Conservation (phyloP, 1,140 invertebrate genomes). For the Caenorhabditis brenneri region DNA sequence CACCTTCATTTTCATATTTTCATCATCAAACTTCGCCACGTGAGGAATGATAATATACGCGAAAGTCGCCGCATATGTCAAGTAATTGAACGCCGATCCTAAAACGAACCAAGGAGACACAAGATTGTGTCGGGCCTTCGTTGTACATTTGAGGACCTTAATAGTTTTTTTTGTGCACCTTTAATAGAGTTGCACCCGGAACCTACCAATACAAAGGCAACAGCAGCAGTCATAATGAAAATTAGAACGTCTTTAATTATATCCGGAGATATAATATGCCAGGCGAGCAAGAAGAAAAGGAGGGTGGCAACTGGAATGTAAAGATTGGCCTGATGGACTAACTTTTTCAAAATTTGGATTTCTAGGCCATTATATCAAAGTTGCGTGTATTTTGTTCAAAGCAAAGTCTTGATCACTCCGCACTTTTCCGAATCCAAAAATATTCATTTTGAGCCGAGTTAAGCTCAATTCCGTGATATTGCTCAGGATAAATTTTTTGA, state of each 20-base stretch:
- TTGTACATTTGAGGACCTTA: slow-evolving; percentile 49
- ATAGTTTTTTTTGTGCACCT: not conserved
- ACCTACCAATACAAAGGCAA: too few relatives aligned
- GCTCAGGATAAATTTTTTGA: too few relatives aligned
- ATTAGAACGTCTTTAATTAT: slow-evolving; percentile 36
- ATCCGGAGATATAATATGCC: slow-evolving; percentile 44
- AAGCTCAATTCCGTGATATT: too few relatives aligned
- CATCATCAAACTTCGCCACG: slow-evolving; percentile 44
- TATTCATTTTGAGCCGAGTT: too few relatives aligned
- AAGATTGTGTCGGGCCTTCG: slow-evolving; percentile 42
- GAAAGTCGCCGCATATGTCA: slow-evolving; percentile 48
- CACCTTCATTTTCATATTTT: slow-evolving; percentile 46
- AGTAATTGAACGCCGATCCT: slow-evolving; percentile 45
- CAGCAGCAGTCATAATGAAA: slow-evolving; percentile 1
- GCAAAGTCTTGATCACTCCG: too few relatives aligned
- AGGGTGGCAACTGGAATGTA: slow-evolving; percentile 3
- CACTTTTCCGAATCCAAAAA: too few relatives aligned
- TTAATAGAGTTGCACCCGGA: too few relatives aligned
- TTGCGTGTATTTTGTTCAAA: too few relatives aligned
- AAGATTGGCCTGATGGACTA: too few relatives aligned
- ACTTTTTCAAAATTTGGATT: too few relatives aligned
- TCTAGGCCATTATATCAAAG: too few relatives aligned
- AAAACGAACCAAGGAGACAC: slow-evolving; percentile 45
- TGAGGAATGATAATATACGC: slow-evolving; percentile 44
- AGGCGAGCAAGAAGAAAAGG: slow-evolving; percentile 47